These are phyloP conservation scores for Leptinotarsa texana DNA, from an alignment of 1,140 invertebrate species.

Conservation along the genomic window DNA sequence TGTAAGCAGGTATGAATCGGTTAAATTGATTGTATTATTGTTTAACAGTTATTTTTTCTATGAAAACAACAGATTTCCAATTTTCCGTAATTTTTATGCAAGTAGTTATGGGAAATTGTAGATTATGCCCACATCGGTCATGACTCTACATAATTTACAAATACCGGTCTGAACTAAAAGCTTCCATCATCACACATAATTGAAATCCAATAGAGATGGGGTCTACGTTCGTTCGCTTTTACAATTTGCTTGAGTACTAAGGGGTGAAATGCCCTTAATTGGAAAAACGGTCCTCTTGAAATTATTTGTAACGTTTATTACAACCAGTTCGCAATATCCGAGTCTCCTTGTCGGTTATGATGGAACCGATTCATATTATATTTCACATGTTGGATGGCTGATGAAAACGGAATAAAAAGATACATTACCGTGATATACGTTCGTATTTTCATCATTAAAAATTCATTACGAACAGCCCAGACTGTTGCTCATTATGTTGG, in stretches of 20 bases:
- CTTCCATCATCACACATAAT: constrained; percentile 6
- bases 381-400: neutral
- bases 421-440: no score
- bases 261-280: constrained; percentile 5
- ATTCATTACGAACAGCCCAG: no score
- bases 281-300: constrained; percentile 7
- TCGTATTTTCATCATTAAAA: no score
- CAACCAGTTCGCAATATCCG: neutral
- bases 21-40: no score
- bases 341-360: constrained; percentile 5
- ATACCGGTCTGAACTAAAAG: neutral
- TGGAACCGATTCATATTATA: neutral
- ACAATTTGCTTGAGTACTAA: constrained; percentile 6
- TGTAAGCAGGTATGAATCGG: no score
- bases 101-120: neutral
- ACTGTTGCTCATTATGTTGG: no score
- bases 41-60: no score
- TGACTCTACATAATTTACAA: neutral
- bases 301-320: neutral
- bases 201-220: constrained; percentile 5
- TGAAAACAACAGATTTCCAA: no score
- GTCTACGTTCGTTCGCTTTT: neutral
- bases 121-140: neutral
- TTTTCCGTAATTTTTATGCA: no score
- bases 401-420: neutral